phyloP scores from a whole-genome alignment of 2,797 vertebrate species.

The Gymnoscopelus braueri region DNA sequence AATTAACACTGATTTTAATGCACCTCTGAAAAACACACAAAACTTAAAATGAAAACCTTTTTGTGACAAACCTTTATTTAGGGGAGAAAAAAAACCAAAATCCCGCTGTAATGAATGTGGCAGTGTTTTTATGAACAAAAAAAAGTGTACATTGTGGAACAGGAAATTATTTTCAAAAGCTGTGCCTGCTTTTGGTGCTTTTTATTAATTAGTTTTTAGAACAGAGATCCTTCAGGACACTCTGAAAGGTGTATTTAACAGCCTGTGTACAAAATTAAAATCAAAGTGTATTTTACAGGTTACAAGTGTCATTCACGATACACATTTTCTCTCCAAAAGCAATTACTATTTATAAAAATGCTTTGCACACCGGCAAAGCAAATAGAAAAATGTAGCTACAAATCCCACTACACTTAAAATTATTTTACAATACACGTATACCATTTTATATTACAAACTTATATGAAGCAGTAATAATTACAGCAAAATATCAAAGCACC shows the following conservation, averaged over 20 bases:
- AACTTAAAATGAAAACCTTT: background rate
- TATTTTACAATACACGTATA: slow-evolving; percentile 58
- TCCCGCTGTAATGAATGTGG: slow-evolving; percentile 20
- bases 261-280: background rate
- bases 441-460: slow-evolving; percentile 62
- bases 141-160: no score
- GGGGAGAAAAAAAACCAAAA: background rate
- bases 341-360: slow-evolving; percentile 62
- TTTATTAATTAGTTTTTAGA: slow-evolving; percentile 3
- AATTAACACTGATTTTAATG: no score
- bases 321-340: slow-evolving; percentile 48
- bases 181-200: slow-evolving; percentile 12
- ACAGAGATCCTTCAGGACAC: background rate
- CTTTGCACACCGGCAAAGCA: slow-evolving; percentile 51
- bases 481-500: slow-evolving; percentile 56
- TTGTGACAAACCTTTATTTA: slow-evolving; percentile 69
- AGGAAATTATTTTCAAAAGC: slow-evolving; percentile 2
- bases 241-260: background rate
- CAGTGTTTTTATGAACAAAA: background rate
- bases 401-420: slow-evolving; percentile 27
- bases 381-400: slow-evolving; percentile 38
- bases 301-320: slow-evolving; percentile 26
- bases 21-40: no score
- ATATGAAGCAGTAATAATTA: slow-evolving; percentile 45
- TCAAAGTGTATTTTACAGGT: slow-evolving; percentile 59